Percentiles rank a stretch among this genome's conserved stretches.
Evolutionary conservation across 1,140 invertebrate genomes (phyloP).

Genomic region (Drosophila sucinea): DNA sequence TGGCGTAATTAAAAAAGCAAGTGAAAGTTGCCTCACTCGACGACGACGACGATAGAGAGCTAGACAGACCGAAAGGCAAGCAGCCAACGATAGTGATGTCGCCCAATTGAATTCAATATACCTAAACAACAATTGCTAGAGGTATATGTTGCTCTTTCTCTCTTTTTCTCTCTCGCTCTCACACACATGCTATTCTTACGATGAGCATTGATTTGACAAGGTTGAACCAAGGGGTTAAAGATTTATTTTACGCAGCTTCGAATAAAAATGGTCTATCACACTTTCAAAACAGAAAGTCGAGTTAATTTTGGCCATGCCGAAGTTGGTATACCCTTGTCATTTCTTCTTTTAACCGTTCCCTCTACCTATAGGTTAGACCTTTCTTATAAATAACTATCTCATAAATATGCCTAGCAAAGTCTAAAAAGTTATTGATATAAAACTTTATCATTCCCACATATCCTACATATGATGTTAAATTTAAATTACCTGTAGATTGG

Average conservation of each 20-base stretch:
- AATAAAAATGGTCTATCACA: no score
- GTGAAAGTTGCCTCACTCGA: conserved; percentile 57
- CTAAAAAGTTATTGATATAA: no score
- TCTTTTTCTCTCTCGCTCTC: not conserved
- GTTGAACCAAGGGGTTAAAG: conserved; percentile 13
- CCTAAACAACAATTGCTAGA: conserved; percentile 16
- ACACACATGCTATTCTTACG: not conserved
- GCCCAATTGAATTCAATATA: conserved; percentile 66
- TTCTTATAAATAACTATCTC: no score
- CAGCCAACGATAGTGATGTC: conserved; percentile 14
- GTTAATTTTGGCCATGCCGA: no score
- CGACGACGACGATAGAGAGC: not conserved
- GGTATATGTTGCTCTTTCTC: not conserved
- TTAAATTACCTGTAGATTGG: no score
- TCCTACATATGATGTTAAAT: no score
- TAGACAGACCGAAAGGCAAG: conserved; percentile 17
- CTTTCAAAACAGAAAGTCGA: no score
- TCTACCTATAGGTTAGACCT: no score
- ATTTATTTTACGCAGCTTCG: not conserved
- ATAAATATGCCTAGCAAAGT: no score
- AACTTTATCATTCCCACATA: no score
- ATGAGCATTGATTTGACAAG: conserved; percentile 49
- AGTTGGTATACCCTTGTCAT: no score
- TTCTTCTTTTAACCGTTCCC: no score
- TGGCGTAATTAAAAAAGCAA: conserved; percentile 51